These are phyloP conservation scores for Thalassarche chlororhynchos DNA, from an alignment of 2,113 vertebrate species.

Conservation along the genomic window DNA sequence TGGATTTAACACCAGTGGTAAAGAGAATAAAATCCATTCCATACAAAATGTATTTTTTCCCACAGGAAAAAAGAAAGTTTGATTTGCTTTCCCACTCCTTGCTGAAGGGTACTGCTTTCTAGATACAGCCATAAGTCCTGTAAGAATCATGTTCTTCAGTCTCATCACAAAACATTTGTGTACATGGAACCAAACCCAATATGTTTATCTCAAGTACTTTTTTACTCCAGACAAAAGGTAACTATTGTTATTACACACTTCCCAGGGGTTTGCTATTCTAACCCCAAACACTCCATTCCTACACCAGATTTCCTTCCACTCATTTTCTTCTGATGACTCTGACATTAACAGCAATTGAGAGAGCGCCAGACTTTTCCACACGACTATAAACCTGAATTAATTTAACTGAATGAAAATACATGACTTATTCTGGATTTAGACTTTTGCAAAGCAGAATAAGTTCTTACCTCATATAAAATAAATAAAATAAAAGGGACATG, in stretches of 20 bases:
- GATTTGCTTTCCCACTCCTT: background rate
- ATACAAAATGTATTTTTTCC: accelerated
- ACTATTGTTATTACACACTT: background rate
- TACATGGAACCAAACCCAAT: background rate
- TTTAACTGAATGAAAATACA: background rate
- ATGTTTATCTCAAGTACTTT: background rate
- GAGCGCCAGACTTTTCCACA: background rate
- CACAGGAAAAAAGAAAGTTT: background rate
- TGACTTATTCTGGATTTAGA: background rate
- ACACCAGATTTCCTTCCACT: background rate
- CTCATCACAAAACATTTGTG: background rate
- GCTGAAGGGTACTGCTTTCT: background rate
- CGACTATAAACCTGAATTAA: background rate
- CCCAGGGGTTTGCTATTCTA: background rate
- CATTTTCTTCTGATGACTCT: background rate
- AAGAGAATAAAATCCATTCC: background rate
- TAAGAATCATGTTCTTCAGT: background rate
- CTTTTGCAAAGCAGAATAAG: background rate
- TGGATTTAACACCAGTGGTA: background rate
- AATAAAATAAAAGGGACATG: background rate
- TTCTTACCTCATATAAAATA: background rate
- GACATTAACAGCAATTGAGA: background rate
- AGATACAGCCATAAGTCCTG: background rate
- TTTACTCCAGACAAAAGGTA: background rate
- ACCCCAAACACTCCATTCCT: background rate